phyloP scores from a whole-genome alignment of 2,113 vertebrate species.

The human (Homo sapiens) region GRCh38 chr6:5166001-5166500 shows the following conservation, averaged over 20 bases:
- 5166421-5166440: neutral
- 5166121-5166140: neutral
- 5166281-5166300: constrained; percentile 41
- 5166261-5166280: constrained; percentile 39
- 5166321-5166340: neutral
- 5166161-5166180: neutral
- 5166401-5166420: neutral
- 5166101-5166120: neutral
- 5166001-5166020: neutral
- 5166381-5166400: neutral
- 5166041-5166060: constrained; percentile 14
- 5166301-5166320: neutral
- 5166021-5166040: neutral
- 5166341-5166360: neutral
- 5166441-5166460: neutral
- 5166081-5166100: neutral
- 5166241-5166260: neutral
- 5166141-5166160: neutral
- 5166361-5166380: neutral
- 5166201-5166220: neutral
- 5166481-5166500: neutral
- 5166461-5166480: neutral
- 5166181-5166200: constrained; percentile 11
- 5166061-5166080: neutral
- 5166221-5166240: neutral